phyloP scores from a whole-genome alignment of 2,113 vertebrate species.

The Tragulus kanchil region DNA sequence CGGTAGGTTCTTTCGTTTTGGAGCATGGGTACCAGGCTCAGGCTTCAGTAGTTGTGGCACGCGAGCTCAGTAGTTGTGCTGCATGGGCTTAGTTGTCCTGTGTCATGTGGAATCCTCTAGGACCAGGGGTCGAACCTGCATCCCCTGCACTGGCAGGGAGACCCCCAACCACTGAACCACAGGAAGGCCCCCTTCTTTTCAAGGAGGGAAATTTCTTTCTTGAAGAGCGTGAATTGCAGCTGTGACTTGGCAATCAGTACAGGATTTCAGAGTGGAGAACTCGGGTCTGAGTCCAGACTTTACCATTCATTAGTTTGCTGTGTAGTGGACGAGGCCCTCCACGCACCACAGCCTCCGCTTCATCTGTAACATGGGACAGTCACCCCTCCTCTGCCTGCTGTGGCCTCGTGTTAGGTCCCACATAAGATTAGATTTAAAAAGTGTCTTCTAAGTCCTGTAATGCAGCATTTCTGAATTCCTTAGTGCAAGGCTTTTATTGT shows the following conservation, averaged over 20 bases:
- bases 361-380: rapidly evolving
- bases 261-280: background rate
- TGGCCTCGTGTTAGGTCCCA: background rate
- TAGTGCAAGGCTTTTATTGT: background rate
- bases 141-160: background rate
- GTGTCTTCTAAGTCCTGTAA: background rate
- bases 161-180: too few species aligned
- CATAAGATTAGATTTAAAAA: background rate
- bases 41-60: too few species aligned
- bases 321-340: background rate
- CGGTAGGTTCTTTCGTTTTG: too few species aligned
- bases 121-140: background rate
- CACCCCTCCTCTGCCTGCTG: background rate
- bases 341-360: background rate
- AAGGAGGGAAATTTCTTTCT: background rate
- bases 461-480: background rate
- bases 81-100: background rate
- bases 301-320: background rate
- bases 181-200: background rate
- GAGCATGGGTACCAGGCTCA: too few species aligned
- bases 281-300: background rate
- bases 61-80: too few species aligned
- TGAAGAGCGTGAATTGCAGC: background rate
- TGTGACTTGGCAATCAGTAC: background rate
- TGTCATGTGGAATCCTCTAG: background rate